Percentiles rank a stretch among this genome's conserved stretches.
Conservation (phyloP, 2,113 vertebrate genomes). For the Pygoscelis adeliae region DNA sequence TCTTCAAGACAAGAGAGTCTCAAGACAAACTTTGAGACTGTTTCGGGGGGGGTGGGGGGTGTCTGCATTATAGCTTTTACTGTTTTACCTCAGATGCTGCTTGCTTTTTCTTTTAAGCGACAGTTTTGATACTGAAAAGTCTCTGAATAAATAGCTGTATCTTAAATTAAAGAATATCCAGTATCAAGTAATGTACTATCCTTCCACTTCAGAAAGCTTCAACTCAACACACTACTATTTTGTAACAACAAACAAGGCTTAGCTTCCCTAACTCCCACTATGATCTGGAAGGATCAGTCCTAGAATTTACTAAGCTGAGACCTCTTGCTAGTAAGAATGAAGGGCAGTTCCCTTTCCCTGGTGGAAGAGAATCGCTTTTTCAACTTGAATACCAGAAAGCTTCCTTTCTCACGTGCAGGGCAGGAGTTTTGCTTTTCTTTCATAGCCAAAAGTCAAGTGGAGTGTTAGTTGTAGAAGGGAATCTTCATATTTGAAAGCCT, state of each 20-base stretch:
- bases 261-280: background rate
- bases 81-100: background rate
- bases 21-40: background rate
- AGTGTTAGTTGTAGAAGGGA: constrained; percentile 60
- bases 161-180: constrained; percentile 9
- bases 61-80: background rate
- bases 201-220: background rate
- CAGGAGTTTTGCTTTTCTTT: constrained; percentile 57
- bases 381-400: constrained; percentile 30
- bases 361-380: constrained; percentile 12
- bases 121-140: constrained; percentile 27
- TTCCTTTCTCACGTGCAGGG: constrained; percentile 42
- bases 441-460: constrained; percentile 55
- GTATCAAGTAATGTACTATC: background rate
- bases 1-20: background rate
- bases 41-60: background rate
- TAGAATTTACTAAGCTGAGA: background rate
- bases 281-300: background rate
- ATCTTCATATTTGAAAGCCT: constrained; percentile 55
- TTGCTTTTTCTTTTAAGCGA: background rate
- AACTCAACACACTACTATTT: background rate
- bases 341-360: constrained; percentile 25
- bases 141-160: background rate
- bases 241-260: background rate
- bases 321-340: background rate